Evolutionary conservation across 2,113 vertebrate genomes (phyloP).

Genomic region (Meles meles): DNA sequence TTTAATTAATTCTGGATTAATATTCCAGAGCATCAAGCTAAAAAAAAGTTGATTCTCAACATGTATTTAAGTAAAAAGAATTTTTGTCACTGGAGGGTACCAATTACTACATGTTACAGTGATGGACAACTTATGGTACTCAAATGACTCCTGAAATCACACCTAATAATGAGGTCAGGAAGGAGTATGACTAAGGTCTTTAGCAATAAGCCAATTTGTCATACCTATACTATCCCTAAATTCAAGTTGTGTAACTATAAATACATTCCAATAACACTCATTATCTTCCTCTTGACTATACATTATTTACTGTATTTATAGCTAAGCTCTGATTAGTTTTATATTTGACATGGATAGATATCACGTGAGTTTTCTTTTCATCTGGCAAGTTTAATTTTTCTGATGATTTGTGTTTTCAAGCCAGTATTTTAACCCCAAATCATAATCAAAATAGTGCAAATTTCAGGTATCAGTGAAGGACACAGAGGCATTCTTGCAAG

Average conservation of each 20-base stretch:
- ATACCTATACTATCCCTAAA: not conserved
- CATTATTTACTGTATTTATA: not conserved
- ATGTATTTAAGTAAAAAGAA: not conserved
- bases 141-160: not conserved
- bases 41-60: not conserved
- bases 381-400: not conserved
- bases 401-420: not conserved
- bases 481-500: not conserved
- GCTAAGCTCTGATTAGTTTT: not conserved
- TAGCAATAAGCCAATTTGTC: not conserved
- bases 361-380: not conserved
- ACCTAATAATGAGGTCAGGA: not conserved
- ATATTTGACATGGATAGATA: constrained; percentile 9
- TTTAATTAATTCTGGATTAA: not conserved
- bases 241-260: not conserved
- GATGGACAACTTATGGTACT: not conserved
- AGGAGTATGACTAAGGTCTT: not conserved
- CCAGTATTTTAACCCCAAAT: not conserved
- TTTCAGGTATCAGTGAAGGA: not conserved
- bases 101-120: not conserved
- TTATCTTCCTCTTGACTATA: not conserved
- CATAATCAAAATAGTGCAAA: not conserved
- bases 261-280: not conserved
- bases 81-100: not conserved
- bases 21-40: not conserved